Evolutionary conservation across 2,113 vertebrate genomes (phyloP).

Genomic region (Oncorhynchus gorbuscha): DNA sequence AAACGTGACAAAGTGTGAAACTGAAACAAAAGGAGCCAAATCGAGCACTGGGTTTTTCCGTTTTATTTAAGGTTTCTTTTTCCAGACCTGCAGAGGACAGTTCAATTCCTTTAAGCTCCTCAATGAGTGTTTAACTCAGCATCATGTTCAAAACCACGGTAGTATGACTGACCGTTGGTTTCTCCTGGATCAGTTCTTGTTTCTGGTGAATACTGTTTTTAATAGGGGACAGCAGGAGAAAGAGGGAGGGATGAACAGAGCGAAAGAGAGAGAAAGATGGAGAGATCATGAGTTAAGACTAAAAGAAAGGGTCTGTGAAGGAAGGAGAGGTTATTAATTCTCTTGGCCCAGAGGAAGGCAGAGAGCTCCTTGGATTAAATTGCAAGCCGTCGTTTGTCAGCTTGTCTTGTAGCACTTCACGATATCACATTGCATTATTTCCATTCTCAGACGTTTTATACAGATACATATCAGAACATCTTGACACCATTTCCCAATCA

Average conservation of each 20-base stretch:
- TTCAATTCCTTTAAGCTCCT: conserved; percentile 89
- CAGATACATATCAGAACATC: conserved; percentile 58
- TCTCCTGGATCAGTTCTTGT: conserved; percentile 80
- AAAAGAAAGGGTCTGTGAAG: conserved; percentile 55
- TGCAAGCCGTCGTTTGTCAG: conserved; percentile 53
- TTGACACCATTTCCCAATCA: conserved; percentile 41
- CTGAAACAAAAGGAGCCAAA: conserved; percentile 57
- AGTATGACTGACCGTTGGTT: conserved; percentile 60
- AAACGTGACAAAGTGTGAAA: conserved; percentile 17
- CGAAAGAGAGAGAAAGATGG: conserved; percentile 46
- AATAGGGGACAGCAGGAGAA: conserved; percentile 83
- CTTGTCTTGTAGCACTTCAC: conserved; percentile 56
- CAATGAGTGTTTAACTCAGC: conserved; percentile 64
- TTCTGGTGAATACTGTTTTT: conserved; percentile 89
- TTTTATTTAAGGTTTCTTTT: conserved; percentile 99
- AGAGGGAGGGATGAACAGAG: conserved; percentile 46
- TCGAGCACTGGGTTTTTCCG: conserved; percentile 85
- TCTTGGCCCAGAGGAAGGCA: conserved; percentile 40
- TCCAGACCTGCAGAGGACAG: conserved; percentile 98
- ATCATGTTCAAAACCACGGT: conserved; percentile 74
- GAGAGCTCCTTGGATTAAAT: conserved; percentile 42
- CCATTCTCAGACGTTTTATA: background rate
- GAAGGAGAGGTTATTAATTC: conserved; percentile 17
- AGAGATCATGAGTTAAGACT: conserved; percentile 80
- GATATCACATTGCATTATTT: conserved; percentile 52